Conservation (phyloP, 2,888 invertebrate species). For the Alentia gelatinosa region DNA sequence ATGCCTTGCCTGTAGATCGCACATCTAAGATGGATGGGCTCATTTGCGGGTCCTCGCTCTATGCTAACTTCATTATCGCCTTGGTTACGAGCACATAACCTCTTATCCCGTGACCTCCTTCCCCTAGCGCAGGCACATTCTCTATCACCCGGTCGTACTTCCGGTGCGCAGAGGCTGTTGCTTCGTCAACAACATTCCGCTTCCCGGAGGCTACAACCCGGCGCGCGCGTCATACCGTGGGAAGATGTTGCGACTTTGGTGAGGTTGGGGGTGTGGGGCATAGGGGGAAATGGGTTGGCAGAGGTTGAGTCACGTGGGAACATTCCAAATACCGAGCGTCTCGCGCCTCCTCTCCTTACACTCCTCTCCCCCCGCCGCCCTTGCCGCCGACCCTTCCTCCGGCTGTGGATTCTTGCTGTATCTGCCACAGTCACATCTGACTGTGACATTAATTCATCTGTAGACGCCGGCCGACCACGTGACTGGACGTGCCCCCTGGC, state of each 20-base stretch:
- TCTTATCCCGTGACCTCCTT: constrained; percentile 11
- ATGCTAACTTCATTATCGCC: constrained; percentile 48
- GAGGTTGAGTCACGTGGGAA: constrained; percentile 49
- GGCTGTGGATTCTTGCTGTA: neutral
- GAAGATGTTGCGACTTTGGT: neutral
- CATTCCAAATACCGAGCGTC: constrained; percentile 17
- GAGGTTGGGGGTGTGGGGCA: neutral
- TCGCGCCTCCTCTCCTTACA: neutral
- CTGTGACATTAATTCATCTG: constrained; percentile 27
- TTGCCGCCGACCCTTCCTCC: neutral
- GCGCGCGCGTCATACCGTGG: no score
- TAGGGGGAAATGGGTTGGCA: neutral
- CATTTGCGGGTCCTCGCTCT: neutral
- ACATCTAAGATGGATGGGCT: constrained; percentile 20
- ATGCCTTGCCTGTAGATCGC: neutral
- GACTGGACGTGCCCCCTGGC: constrained; percentile 13
- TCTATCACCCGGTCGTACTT: neutral
- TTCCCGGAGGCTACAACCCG: neutral
- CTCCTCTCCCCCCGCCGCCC: neutral
- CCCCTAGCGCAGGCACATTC: neutral
- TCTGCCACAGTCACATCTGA: constrained; percentile 41
- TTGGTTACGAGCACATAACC: constrained; percentile 46
- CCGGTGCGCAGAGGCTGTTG: neutral
- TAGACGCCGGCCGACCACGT: constrained; percentile 2
- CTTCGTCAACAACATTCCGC: neutral